Conservation (phyloP, 2,113 vertebrate genomes). For the Cervus canadensis region DNA sequence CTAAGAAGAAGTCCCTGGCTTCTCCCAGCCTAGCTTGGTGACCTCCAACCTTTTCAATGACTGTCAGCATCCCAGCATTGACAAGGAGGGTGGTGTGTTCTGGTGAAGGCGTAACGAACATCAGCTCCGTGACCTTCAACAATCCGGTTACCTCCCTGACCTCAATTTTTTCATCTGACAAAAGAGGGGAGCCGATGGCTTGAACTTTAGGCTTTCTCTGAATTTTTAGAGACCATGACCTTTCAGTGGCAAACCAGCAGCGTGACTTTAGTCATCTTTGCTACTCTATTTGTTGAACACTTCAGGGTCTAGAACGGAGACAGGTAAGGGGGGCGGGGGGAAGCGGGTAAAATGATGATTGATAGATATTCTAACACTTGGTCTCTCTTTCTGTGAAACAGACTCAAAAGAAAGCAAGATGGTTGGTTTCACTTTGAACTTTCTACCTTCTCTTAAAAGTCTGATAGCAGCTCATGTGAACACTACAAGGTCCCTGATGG, state of each 20-base stretch:
- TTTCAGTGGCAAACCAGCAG: slow-evolving; percentile 23
- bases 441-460: neutral
- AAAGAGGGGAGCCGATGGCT: neutral
- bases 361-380: neutral
- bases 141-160: neutral
- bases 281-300: neutral
- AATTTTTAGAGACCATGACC: slow-evolving; percentile 22
- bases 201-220: too few relatives aligned
- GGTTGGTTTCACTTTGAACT: neutral
- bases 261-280: neutral
- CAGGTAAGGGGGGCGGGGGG: neutral
- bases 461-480: neutral
- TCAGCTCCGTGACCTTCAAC: slow-evolving; percentile 15
- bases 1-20: neutral
- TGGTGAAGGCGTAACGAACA: neutral
- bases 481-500: neutral
- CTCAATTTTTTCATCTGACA: slow-evolving; percentile 9
- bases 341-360: neutral
- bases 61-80: neutral
- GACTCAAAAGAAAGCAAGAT: neutral
- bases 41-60: neutral
- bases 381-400: neutral
- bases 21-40: neutral
- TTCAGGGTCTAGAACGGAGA: neutral
- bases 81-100: neutral